A percentile compares a stretch with the other conserved stretches of the same genome.
Evolutionary conservation across 2,797 vertebrate genomes (phyloP).

Genomic region (Lophotriccus pileatus): DNA sequence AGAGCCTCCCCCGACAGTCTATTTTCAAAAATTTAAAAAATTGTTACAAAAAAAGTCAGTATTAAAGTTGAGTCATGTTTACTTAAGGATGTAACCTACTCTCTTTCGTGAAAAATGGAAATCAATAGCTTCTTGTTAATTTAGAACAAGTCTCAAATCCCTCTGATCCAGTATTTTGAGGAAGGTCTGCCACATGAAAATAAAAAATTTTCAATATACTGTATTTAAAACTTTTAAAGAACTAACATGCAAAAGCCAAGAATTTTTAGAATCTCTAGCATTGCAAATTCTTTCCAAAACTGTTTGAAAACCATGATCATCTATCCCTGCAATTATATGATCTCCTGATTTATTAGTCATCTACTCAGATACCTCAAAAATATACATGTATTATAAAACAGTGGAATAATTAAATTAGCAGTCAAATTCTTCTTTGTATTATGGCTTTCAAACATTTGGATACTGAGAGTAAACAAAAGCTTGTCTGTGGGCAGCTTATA

Average conservation of each 20-base stretch:
- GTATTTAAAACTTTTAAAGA: background rate
- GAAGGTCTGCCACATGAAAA: background rate
- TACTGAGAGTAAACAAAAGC: background rate
- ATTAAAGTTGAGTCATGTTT: background rate
- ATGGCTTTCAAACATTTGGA: background rate
- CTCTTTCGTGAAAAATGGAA: background rate
- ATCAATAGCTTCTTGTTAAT: background rate
- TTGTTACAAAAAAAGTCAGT: background rate
- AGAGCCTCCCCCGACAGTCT: no score
- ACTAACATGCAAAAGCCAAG: background rate
- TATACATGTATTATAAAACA: background rate
- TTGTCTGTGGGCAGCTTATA: background rate
- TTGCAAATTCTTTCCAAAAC: background rate
- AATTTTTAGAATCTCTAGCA: background rate
- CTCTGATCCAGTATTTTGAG: background rate
- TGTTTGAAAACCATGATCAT: background rate
- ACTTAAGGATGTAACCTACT: background rate
- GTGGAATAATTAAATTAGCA: background rate
- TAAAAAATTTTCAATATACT: background rate
- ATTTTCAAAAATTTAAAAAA: background rate
- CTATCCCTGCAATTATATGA: background rate
- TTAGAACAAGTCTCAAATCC: background rate
- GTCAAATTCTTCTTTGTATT: background rate
- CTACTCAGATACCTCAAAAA: background rate
- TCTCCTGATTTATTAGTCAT: background rate